phyloP scores from a whole-genome alignment of 2,888 invertebrate genomes.

The Platycheirus albimanus region DNA sequence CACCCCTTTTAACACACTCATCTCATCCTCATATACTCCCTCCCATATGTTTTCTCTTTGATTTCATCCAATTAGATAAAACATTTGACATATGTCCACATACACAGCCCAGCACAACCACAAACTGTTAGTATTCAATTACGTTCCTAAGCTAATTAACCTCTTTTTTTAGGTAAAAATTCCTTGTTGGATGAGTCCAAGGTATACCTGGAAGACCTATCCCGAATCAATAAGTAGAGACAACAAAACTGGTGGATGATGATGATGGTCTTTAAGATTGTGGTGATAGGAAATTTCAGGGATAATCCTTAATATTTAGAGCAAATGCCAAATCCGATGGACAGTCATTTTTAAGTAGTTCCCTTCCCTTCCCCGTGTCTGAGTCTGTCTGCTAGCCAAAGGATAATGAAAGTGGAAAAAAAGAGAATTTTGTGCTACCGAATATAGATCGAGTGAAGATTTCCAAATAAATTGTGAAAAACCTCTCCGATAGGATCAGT shows the following conservation, averaged over 20 bases:
- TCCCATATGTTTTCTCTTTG: constrained; percentile 70
- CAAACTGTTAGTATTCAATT: constrained; percentile 45
- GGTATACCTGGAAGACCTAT: constrained; percentile 32
- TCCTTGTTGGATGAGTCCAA: not conserved
- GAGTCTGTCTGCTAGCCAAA: constrained; percentile 41
- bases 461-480: constrained; percentile 57
- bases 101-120: constrained; percentile 13
- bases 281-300: constrained; percentile 46
- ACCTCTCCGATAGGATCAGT: constrained; percentile 50
- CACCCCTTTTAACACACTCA: constrained; percentile 72
- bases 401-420: constrained; percentile 52
- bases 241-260: no score
- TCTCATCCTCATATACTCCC: constrained; percentile 24
- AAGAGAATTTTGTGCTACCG: constrained; percentile 46
- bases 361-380: no score
- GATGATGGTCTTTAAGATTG: constrained; percentile 42
- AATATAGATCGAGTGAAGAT: constrained; percentile 56
- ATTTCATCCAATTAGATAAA: constrained; percentile 74
- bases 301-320: constrained; percentile 70
- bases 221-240: constrained; percentile 5
- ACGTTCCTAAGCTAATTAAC: constrained; percentile 67
- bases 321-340: constrained; percentile 36
- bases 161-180: constrained; percentile 23
- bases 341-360: constrained; percentile 7
- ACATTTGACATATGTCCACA: constrained; percentile 71